Evolutionary conservation across 2,797 vertebrate genomes (phyloP).

Genomic region (Podargus strigoides): DNA sequence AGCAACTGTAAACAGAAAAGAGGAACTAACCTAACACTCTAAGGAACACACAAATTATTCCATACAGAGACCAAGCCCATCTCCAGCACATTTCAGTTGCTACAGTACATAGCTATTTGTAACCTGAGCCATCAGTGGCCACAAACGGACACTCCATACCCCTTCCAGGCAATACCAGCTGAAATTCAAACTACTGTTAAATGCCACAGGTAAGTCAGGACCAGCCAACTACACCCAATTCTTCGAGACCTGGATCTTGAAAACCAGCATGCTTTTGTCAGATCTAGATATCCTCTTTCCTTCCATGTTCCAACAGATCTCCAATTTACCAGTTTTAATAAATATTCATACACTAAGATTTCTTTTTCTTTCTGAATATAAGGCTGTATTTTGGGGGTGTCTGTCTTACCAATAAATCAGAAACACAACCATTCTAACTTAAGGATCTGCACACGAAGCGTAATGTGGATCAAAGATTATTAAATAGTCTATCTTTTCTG

Average conservation of each 20-base stretch:
- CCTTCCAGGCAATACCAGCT: neutral
- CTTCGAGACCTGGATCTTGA: neutral
- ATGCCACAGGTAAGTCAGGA: neutral
- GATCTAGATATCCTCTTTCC: neutral
- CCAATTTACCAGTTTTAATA: neutral
- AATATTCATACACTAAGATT: neutral
- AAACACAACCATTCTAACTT: neutral
- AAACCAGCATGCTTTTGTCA: neutral
- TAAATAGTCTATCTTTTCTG: neutral
- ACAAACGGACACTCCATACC: neutral
- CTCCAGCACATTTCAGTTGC: neutral
- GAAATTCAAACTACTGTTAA: neutral
- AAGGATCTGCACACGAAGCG: neutral
- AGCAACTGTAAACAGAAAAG: neutral
- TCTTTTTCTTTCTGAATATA: neutral
- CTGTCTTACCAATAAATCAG: neutral
- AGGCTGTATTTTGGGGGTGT: neutral
- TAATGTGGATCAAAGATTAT: neutral
- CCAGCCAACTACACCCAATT: neutral
- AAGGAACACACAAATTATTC: neutral
- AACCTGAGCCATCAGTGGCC: neutral
- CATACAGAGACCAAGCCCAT: neutral
- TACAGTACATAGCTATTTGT: neutral
- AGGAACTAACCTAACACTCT: neutral
- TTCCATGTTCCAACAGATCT: neutral